These are phyloP conservation scores for Melinaea menophilus DNA, from an alignment of 2,888 invertebrate species.

Conservation along the genomic window DNA sequence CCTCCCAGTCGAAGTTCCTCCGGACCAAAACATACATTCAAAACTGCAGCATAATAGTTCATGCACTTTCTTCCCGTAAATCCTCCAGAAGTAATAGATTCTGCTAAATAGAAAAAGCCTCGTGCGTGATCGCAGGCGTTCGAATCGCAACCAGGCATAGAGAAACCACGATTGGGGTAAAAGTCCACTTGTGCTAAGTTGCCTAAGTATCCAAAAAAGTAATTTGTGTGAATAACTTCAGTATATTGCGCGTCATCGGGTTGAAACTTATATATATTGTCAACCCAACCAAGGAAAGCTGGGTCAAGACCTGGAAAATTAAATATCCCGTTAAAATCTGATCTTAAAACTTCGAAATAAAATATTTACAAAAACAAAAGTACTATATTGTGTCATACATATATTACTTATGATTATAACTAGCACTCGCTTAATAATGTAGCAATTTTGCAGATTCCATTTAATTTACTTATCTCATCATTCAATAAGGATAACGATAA, in stretches of 20 bases:
- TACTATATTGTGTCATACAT: neutral
- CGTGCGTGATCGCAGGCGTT: slow-evolving; percentile 53
- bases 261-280: slow-evolving; percentile 48
- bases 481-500: too few relatives aligned
- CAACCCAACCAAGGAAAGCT: slow-evolving; percentile 55
- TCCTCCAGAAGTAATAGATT: slow-evolving; percentile 48
- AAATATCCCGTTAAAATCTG: neutral
- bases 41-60: slow-evolving; percentile 50
- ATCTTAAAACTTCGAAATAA: neutral
- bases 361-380: neutral
- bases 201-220: slow-evolving; percentile 49
- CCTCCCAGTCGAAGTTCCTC: slow-evolving; percentile 56
- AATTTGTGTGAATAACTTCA: slow-evolving; percentile 61
- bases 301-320: slow-evolving; percentile 52
- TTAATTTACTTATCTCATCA: too few relatives aligned
- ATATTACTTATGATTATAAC: too few relatives aligned
- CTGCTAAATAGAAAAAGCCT: slow-evolving; percentile 54
- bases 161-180: slow-evolving; percentile 58
- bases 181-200: slow-evolving; percentile 55
- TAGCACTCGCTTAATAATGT: too few relatives aligned
- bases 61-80: slow-evolving; percentile 55
- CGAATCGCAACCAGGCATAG: slow-evolving; percentile 58
- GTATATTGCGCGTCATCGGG: slow-evolving; percentile 52
- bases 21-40: slow-evolving; percentile 43
- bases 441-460: too few relatives aligned